A percentile compares a stretch with the other conserved stretches of the same genome.
These are phyloP conservation scores for Chloromyia formosa DNA, from an alignment of 2,888 invertebrate species.

Conservation along the genomic window DNA sequence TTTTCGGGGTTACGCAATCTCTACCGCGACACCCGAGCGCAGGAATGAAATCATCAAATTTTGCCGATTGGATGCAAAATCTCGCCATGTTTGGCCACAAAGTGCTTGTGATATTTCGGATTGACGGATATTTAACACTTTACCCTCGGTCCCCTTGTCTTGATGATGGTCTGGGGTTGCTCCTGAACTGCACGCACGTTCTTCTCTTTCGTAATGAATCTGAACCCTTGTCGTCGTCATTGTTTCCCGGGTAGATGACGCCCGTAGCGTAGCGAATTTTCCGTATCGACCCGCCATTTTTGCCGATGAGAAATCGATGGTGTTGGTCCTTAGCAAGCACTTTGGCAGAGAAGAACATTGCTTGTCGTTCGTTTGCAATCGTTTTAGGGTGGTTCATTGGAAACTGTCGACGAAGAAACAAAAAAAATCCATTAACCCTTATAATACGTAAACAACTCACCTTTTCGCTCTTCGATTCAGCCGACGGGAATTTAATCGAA, in stretches of 20 bases:
- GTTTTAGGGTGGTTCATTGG: constrained; percentile 90
- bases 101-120: constrained; percentile 92
- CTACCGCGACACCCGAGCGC: constrained; percentile 79
- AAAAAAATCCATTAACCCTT: neutral
- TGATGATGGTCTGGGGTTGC: constrained; percentile 85
- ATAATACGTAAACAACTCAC: neutral
- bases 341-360: constrained; percentile 86
- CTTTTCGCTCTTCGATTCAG: constrained; percentile 91
- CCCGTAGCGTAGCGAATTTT: constrained; percentile 93
- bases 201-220: constrained; percentile 92
- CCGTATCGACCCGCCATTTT: constrained; percentile 83
- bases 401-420: constrained; percentile 63
- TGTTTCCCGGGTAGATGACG: constrained; percentile 91
- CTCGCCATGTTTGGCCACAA: constrained; percentile 91
- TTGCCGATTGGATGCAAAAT: constrained; percentile 90
- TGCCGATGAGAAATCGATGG: constrained; percentile 97
- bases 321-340: constrained; percentile 93
- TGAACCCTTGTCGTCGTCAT: constrained; percentile 90
- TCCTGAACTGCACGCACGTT: constrained; percentile 86
- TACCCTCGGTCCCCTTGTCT: constrained; percentile 87
- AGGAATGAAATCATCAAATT: constrained; percentile 97
- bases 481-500: constrained; percentile 91
- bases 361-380: constrained; percentile 88
- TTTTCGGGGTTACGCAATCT: constrained; percentile 80
- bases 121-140: constrained; percentile 89